These are phyloP conservation scores for Spheniscus humboldti DNA, from an alignment of 2,797 vertebrate species.

Conservation along the genomic window DNA sequence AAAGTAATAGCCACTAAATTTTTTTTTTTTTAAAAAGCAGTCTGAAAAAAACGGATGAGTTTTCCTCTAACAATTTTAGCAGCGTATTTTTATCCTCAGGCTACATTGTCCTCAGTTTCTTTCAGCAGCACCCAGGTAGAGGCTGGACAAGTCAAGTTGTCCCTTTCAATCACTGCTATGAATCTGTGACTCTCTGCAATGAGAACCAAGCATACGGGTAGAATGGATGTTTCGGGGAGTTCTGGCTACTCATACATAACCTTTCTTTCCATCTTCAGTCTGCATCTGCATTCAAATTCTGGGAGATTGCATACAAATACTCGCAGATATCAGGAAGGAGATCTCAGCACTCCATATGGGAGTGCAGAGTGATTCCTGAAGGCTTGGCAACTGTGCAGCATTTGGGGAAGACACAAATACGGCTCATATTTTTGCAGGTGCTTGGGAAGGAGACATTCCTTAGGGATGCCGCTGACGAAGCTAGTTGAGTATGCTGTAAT, in stretches of 20 bases:
- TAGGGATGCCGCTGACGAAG: neutral
- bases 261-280: neutral
- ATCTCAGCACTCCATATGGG: neutral
- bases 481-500: neutral
- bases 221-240: neutral
- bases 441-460: neutral
- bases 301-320: neutral
- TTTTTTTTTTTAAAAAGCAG: neutral
- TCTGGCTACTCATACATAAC: neutral
- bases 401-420: neutral
- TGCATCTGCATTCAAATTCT: neutral
- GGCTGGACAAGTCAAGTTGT: neutral
- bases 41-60: neutral
- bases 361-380: neutral
- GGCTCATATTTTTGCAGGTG: fast-evolving
- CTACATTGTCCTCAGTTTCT: neutral
- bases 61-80: neutral
- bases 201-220: neutral
- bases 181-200: neutral
- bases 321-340: neutral
- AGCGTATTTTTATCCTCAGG: neutral
- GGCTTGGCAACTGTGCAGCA: neutral
- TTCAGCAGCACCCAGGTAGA: neutral
- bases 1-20: neutral
- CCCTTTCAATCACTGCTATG: neutral